Base-by-base conservation (phyloP, 1,140 invertebrate species). In the Pissodes strobi region DNA sequence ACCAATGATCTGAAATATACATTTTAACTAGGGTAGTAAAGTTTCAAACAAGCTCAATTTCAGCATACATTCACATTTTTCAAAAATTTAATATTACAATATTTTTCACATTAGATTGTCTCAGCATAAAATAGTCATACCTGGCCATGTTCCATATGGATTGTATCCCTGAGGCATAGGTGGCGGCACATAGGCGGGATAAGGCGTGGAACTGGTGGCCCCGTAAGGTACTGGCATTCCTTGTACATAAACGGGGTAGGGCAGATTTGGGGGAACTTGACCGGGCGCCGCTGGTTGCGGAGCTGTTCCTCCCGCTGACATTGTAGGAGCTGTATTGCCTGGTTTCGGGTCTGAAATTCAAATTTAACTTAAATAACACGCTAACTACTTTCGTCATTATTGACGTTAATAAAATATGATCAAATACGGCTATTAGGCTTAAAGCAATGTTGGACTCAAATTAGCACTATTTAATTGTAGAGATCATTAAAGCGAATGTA, bases 111-210 rank as follows among this genome's bases (percentile, higher is more conserved):
- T n/a, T n/a, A n/a, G n/a, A n/a, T n/a, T n/a, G n/a, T n/a, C n/a
- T n/a, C n/a, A n/a, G n/a, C n/a, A n/a, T n/a, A n/a, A n/a, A n/a
- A n/a, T n/a, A n/a, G n/a, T n/a, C n/a, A n/a, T 85, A 71, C 82
- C 77, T 68, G 88, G 87, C 77, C 91, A 84, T 53, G 88, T 90
- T 61, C 87, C 90, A 78, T 94, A 94, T 23, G 92, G 92, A 83
- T 94, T 94, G 76, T 92, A 95, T 22, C 89, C 83, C 59, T 86
- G 81, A 1, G 92, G 92, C 88, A 94, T 87, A 2, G 91, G 91
- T 18, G 88, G 83, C 38, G 83, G 84, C 62, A 84, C 81, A 64
- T 88, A 90, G 10, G 84, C 75, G 41, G 90, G 89, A 79, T 93
- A 91, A 23, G 89, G 87, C 62, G 87, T 76, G 65, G 71, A 73